Evolutionary conservation across 2,797 vertebrate genomes (phyloP).

Genomic region (Phalanger gymnotis): DNA sequence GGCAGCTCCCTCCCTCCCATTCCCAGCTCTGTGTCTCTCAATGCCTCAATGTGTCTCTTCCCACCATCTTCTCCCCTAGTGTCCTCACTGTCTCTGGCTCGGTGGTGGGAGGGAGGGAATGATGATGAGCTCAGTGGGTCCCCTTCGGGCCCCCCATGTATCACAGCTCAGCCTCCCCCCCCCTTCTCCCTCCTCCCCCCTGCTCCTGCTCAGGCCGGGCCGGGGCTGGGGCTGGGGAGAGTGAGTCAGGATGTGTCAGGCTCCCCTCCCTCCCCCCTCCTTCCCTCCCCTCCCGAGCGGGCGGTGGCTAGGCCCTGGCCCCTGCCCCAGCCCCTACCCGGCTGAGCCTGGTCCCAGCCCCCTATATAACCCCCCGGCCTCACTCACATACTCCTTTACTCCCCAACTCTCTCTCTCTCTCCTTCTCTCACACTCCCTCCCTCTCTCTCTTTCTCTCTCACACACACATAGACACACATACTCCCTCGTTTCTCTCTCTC

Average conservation of each 20-base stretch:
- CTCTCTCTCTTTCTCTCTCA: no score
- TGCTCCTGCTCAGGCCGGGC: neutral
- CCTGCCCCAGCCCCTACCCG: neutral
- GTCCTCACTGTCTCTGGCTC: neutral
- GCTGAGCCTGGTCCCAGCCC: neutral
- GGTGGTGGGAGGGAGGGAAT: neutral
- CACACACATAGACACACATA: no score
- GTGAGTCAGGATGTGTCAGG: slow-evolving; percentile 17
- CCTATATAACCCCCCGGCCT: neutral
- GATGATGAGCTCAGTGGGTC: neutral
- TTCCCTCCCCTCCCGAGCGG: neutral
- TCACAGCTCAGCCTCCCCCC: neutral
- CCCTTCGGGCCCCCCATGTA: neutral
- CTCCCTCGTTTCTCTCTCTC: neutral
- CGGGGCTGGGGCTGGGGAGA: neutral
- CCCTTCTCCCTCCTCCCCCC: neutral
- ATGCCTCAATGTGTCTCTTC: neutral
- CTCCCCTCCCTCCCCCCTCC: neutral
- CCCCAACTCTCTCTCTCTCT: neutral
- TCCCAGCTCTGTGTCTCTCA: neutral
- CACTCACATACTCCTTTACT: slow-evolving; percentile 1
- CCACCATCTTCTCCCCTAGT: neutral
- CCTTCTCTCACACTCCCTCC: neutral
- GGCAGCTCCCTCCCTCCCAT: neutral
- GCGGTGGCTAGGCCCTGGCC: neutral